A percentile compares a stretch with the other conserved stretches of the same genome.
phyloP scores from a whole-genome alignment of 2,888 invertebrate genomes.

The Ametastegia equiseti region DNA sequence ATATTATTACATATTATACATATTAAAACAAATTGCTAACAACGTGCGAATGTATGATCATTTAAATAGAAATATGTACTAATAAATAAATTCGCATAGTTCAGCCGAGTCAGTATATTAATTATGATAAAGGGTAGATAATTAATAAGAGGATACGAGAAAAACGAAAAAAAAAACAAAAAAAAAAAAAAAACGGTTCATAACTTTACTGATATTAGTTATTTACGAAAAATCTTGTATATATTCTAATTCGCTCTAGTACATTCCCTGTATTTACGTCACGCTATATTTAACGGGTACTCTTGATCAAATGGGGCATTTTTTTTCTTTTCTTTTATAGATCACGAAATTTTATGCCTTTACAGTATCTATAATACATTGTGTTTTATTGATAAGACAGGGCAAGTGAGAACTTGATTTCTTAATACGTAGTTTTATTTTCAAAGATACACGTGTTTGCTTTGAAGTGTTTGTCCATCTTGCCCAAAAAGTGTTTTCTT shows the following conservation, averaged over 20 bases:
- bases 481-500: background rate
- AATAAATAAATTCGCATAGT: constrained; percentile 29
- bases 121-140: constrained; percentile 53
- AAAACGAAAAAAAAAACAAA: background rate
- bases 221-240: constrained; percentile 35
- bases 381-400: background rate
- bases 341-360: background rate
- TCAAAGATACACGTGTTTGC: background rate
- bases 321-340: background rate
- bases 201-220: constrained; percentile 23
- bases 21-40: constrained; percentile 20
- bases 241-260: constrained; percentile 54
- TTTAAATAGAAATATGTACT: background rate
- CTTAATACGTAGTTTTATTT: background rate
- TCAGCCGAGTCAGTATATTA: constrained; percentile 49
- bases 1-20: background rate
- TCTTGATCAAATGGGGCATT: background rate
- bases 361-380: background rate
- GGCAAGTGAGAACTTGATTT: background rate
- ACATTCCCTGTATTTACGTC: constrained; percentile 60
- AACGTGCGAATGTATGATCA: background rate
- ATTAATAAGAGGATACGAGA: constrained; percentile 51
- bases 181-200: background rate
- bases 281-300: constrained; percentile 47
- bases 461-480: background rate